Base-by-base conservation (phyloP, 2,888 invertebrate genomes). In the Myopa testacea region DNA sequence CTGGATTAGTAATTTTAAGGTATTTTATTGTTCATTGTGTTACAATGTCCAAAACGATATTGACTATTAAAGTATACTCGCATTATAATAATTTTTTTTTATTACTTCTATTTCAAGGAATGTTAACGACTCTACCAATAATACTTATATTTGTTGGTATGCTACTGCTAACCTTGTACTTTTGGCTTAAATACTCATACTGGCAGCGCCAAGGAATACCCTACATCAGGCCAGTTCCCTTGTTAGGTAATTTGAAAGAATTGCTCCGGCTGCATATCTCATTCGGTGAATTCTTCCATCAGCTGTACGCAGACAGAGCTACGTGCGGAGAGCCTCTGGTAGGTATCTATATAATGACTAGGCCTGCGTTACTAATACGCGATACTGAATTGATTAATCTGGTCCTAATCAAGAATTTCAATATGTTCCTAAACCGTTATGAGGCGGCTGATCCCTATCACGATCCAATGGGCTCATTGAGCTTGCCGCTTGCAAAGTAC, bases 291-390 rank as follows among this genome's bases (percentile, higher is more conserved):
- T 85, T 86, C 6, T 82, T 90, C 37, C 84, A 84, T 34, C 82
- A 86, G 1, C 70, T 90, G 0, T 89, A 91, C 78, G 81, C 87
- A 0, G 78, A 86, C 76, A 68, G 78, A 0, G 12, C 74, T 7
- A 40, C 82, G 37, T 6, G 78, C 78, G 37, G 85, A 75, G 74
- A 78, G 75, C 81, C 87, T 78, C 37, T 89, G 69, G 83, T 82
- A 78, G 85, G 91, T 79, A 80, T 90, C 84, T 83, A 83, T 86
- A 83, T 91, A 3, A 86, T 91, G n/a, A 89, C 90, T 80, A 88
- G 86, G 4, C 91, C 91, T 0, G 86, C 86, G 4, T 52, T 91
- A 3, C 76, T 91, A 16, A 72, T 89, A 2, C 86, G 89, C 1
- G 90, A 91, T 82, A 90, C 89, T 0, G 88, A 89, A 34, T 78